Base-by-base conservation (phyloP, 2,797 vertebrate genomes). In the Phrynocephalus forsythii region DNA sequence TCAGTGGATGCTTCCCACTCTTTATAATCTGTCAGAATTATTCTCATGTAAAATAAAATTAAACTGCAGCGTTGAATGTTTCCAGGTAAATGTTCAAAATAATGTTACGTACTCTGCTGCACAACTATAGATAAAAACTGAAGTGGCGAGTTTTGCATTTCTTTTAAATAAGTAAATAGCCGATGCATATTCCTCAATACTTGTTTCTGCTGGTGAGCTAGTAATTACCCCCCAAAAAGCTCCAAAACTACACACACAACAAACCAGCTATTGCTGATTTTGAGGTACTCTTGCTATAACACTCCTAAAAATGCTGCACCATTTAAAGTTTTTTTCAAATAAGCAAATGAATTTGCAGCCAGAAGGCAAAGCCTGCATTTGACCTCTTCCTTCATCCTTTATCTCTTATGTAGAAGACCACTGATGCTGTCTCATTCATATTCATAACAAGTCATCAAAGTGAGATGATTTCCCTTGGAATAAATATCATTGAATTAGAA, bases 401-500 rank as follows among this genome's bases (percentile, higher is more conserved):
- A 66, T 30, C 79, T 83, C 83, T 94, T 68, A 75, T 82, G 89
- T 91, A 90, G 72, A 68, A 90, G 91, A 85, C 66, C 92, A 93
- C 92, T 91, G 10, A 69, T 52, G 24, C 50, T 86, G 81, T 24
- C 30, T 95, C 81, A 50, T 93, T 92, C 88, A 38, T 89, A 92
- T 94, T 95, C 87, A 81, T 87, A 90, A 91, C 89, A 92, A 93
- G 82, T 84, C 33, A 5, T 30, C 38, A 88, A 90, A 87, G 86
- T 52, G 38, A 93, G 90, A 94, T 92, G 6, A 89, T 94, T 91
- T 93, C 69, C 83, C 85, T 93, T 93, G 91, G 89, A 90, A 94
- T 94, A 90, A 90, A 85, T 90, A 77, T 88, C 91, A 92, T 93
- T 90, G 91, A 93, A 93, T 94, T 93, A 91, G 87, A 92, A 93